A percentile compares a stretch with the other conserved stretches of the same genome.
These are phyloP conservation scores for Anguilla rostrata DNA, from an alignment of 2,113 vertebrate species.

Conservation along the genomic window DNA sequence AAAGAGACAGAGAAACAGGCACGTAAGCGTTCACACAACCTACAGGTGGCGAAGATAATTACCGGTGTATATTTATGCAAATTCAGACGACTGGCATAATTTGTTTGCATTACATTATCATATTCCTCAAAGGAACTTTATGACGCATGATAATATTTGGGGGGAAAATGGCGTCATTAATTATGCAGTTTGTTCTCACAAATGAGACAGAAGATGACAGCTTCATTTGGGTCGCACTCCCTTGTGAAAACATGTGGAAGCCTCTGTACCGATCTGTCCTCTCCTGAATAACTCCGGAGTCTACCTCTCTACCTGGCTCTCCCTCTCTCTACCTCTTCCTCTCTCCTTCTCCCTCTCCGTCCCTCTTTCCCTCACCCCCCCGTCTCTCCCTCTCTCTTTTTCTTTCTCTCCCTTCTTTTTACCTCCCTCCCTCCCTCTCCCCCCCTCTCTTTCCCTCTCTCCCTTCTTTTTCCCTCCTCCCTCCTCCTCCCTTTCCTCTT, in stretches of 20 bases:
- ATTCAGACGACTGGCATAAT: background rate
- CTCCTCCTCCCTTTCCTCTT: background rate
- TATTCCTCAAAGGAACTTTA: background rate
- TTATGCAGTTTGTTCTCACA: background rate
- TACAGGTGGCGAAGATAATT: background rate
- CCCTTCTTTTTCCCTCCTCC: no score
- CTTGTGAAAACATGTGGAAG: background rate
- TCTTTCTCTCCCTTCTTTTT: no score
- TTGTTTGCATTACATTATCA: background rate
- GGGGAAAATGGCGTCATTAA: background rate
- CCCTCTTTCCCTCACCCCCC: conserved; percentile 41
- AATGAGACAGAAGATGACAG: background rate
- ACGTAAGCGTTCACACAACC: background rate
- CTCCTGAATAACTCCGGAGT: background rate
- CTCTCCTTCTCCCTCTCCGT: background rate
- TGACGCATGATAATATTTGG: background rate
- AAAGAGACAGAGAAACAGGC: background rate
- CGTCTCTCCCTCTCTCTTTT: conserved; percentile 32
- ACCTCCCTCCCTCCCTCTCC: background rate
- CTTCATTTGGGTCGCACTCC: background rate
- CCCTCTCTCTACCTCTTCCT: conserved; percentile 16
- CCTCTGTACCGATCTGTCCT: background rate
- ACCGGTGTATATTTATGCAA: background rate
- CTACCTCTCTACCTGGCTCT: background rate
- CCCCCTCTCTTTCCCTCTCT: background rate